Base-by-base conservation (phyloP, 2,113 vertebrate genomes). In the Herpetotheres cachinnans region DNA sequence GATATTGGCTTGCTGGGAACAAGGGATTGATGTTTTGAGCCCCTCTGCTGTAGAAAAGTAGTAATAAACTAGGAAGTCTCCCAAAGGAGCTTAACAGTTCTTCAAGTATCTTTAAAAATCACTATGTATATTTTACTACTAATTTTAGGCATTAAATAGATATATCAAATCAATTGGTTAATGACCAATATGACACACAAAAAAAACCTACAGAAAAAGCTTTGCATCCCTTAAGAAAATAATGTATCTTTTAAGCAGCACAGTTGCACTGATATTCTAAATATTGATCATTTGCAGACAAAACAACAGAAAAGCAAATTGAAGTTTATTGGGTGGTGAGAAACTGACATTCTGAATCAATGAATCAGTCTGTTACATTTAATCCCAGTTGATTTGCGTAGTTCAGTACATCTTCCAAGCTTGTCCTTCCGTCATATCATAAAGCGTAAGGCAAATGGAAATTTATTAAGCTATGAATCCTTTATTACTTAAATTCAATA, bases 381-480 rank as follows among this genome's bases (percentile, higher is more conserved):
- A 95, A 91, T 95, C 93, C 91, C 71, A 71, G 91, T 52, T 96
- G 95, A 95, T 94, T 85, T n/a, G 36, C 54, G 56, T 22, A 92
- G 80, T 88, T 95, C 83, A 91, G 91, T 86, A 93, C 62, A 70
- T 86, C 65, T 96, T 92, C 94, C 11, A 27, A 66, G 26, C 79
- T 55, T 89, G 66, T 89, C 95, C 92, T 94, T 82, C 86, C 83
- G 79, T 82, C 93, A 93, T 29, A 76, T 36, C 5, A 0, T 79
- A 87, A 95, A 84, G 52, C 20, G 7, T 40, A 95, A 93, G 70
- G 83, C 74, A 97, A 97, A 95, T 55, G 71, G 83, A 91, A 97
- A 97, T 95, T 87, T 96, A 97, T 96, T 97, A 96, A 93, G 78
- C 90, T 84, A 97, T 92, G 88, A 96, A 92, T 94, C 90, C 90